Base-by-base conservation (phyloP, 2,113 vertebrate genomes). In the Rissa tridactyla region DNA sequence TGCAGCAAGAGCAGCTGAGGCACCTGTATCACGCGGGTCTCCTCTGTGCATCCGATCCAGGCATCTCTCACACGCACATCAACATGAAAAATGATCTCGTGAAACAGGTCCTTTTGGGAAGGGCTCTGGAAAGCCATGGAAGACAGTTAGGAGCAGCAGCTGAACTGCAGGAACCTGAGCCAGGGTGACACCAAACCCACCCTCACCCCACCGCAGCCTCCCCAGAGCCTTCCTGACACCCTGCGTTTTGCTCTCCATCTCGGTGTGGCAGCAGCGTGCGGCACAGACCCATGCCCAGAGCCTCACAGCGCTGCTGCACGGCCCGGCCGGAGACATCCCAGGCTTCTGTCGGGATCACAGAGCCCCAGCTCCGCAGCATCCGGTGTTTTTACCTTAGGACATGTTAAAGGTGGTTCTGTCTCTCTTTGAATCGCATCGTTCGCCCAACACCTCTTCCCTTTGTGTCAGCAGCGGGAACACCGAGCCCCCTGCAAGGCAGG, bases 1-100 rank as follows among this genome's bases (percentile, higher is more conserved):
- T 70, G 78, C 85, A 27, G 52, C 0, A 4, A 44, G 30, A 54
- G 81, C 22, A 10, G 61, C 47, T 4, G 88, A 68, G 51, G 61
- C 51, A n/a, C n/a, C 47, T 7, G 18, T 6, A 15, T 23, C 36
- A 1, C 20, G 0, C 1, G 0, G 25, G 11, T 42, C 47, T 51
- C 70, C 75, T 46, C 46, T 27, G 10, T 26, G 38, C 57, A 29
- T 5, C 47, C 27, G 1, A 21, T 10, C 75, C 1, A 2, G 20
- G 88, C 82, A 10, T 6, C 2, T 3, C 70, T 82, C 70, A 3
- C 1, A 0, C 0, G 36, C 21, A 14, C 57, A 20, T 20, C 42
- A 8, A 75, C 57, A 16, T 8, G 22, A 29, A 40, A 38, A 68
- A 7, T 0, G 4, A 29, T 16, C 60, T 30, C 7, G 10, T 20